phyloP scores from a whole-genome alignment of 2,113 vertebrate species.

The Xenopus borealis region DNA sequence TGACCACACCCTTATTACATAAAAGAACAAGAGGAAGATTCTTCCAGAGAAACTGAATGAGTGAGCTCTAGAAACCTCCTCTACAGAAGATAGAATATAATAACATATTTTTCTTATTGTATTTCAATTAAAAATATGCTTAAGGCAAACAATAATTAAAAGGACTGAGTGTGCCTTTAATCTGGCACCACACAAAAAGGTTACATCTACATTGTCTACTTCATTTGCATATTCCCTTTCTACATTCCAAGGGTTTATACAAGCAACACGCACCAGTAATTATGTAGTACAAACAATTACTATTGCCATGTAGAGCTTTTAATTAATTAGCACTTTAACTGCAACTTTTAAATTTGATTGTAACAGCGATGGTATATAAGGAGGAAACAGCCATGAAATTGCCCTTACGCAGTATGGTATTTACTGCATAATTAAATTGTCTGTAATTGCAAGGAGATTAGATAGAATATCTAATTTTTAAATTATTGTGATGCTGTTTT shows the following conservation, averaged over 20 bases:
- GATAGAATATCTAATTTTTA: conserved; percentile 35
- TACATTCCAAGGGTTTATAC: conserved; percentile 26
- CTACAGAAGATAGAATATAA: no score
- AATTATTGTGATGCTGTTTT: conserved; percentile 41
- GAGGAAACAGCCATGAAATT: conserved; percentile 40
- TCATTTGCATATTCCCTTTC: conserved; percentile 40
- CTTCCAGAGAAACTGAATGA: no score
- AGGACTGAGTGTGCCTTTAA: not conserved
- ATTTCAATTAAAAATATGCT: no score
- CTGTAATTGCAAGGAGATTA: conserved; percentile 44
- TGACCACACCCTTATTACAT: no score
- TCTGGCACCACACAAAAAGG: not conserved
- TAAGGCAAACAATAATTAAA: no score
- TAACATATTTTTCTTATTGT: no score
- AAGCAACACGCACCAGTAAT: conserved; percentile 40
- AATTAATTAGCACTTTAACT: conserved; percentile 46
- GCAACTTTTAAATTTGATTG: conserved; percentile 46
- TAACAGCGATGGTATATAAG: conserved; percentile 43
- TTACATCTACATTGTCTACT: not conserved
- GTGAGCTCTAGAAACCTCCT: no score
- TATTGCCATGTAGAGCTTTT: conserved; percentile 37
- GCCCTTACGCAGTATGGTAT: conserved; percentile 42
- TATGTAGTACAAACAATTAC: conserved; percentile 46
- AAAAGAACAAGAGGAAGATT: no score
- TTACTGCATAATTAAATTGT: conserved; percentile 46